Conservation (phyloP, 2,113 vertebrate genomes). For the Macroglossus sobrinus region DNA sequence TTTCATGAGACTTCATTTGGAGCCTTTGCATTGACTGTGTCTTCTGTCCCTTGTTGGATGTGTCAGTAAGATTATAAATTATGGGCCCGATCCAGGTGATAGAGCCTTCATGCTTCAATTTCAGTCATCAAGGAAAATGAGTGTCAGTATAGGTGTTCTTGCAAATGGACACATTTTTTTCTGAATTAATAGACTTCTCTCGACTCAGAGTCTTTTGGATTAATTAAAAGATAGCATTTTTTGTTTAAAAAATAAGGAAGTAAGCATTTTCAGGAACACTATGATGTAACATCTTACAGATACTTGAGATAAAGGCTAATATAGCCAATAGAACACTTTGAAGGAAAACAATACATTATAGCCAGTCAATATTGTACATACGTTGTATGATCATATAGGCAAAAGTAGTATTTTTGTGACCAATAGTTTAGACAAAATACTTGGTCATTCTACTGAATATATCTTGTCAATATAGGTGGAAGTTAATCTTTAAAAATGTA, state of each 20-base stretch:
- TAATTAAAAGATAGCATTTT: neutral
- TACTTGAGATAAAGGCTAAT: neutral
- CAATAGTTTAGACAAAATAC: neutral
- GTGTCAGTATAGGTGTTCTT: constrained; percentile 18
- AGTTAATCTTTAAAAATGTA: neutral
- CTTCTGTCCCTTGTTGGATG: constrained; percentile 46
- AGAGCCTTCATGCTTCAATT: constrained; percentile 39
- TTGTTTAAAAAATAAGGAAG: constrained; percentile 40
- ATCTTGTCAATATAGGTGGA: neutral
- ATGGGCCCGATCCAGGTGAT: neutral
- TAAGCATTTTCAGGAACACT: neutral
- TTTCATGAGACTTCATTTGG: constrained; percentile 43
- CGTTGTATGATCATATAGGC: neutral
- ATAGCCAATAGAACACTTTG: neutral
- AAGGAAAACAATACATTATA: neutral
- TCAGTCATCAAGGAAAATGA: constrained; percentile 37
- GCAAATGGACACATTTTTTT: neutral
- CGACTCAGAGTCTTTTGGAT: constrained; percentile 11
- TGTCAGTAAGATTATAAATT: constrained; percentile 54
- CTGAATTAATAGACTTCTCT: constrained; percentile 44
- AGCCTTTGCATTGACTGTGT: neutral
- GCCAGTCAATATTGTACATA: neutral
- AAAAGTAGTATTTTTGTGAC: constrained; percentile 28
- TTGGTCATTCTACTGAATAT: constrained; percentile 20
- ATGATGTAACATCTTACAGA: constrained; percentile 25